phyloP scores from a whole-genome alignment of 1,140 invertebrate genomes.

The Brachionus paranguensis region DNA sequence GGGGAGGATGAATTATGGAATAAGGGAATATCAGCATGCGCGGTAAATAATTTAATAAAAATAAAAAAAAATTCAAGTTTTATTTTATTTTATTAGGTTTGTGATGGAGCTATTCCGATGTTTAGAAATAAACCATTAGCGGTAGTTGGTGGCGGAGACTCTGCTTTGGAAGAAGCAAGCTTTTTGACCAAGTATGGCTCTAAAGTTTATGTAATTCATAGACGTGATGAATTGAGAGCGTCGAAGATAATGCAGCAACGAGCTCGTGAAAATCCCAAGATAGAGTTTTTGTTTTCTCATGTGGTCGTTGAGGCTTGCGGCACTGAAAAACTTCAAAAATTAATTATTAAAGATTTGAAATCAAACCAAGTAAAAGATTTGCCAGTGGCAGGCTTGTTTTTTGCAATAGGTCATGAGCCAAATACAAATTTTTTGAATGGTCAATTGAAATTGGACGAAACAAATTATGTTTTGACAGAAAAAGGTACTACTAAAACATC shows the following conservation, averaged over 20 bases:
- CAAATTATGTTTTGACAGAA: constrained; percentile 7
- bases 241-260: constrained; percentile 4
- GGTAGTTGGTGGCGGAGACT: constrained; percentile 20
- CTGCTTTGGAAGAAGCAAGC: constrained; percentile 36
- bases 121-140: constrained; percentile 13
- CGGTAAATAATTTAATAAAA: background rate
- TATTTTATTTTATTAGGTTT: background rate
- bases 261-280: constrained; percentile 6
- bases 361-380: constrained; percentile 8
- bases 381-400: constrained; percentile 2
- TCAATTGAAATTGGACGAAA: constrained; percentile 1
- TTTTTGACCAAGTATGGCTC: constrained; percentile 16
- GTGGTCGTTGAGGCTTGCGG: background rate
- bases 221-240: constrained; percentile 30
- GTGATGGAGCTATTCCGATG: constrained; percentile 5
- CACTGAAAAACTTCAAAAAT: background rate
- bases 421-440: constrained; percentile 3
- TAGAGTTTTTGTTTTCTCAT: constrained; percentile 28
- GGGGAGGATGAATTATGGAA: constrained; percentile 18
- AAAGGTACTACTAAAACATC: constrained; percentile 2
- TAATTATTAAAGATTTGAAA: constrained; percentile 1
- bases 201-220: constrained; percentile 17
- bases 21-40: background rate
- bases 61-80: background rate
- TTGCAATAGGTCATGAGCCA: constrained; percentile 5